These are phyloP conservation scores for Fukomys damarensis DNA, from an alignment of 2,113 vertebrate genomes.

Conservation along the genomic window DNA sequence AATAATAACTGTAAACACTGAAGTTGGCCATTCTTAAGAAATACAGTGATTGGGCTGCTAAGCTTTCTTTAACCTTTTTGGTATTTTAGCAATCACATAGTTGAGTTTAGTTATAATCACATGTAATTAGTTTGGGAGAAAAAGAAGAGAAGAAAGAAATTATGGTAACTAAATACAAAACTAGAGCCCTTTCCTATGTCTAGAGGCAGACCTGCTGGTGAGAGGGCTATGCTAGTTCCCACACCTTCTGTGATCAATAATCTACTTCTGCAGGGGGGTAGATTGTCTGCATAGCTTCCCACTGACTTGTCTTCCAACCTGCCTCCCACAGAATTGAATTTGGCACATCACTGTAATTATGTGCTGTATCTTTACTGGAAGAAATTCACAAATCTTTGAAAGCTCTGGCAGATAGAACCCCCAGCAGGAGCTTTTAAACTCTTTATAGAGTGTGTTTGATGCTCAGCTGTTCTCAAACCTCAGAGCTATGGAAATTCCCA, in stretches of 20 bases:
- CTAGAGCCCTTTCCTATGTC: neutral
- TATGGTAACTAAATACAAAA: neutral
- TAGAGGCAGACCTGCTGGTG: slow-evolving; percentile 27
- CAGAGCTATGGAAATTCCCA: slow-evolving; percentile 72
- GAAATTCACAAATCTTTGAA: slow-evolving; percentile 64
- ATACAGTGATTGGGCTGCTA: neutral
- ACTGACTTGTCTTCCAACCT: slow-evolving; percentile 52
- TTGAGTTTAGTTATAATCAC: slow-evolving; percentile 49
- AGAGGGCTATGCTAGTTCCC: slow-evolving; percentile 31
- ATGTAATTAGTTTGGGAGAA: neutral
- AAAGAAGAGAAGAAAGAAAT: neutral
- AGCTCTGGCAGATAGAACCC: slow-evolving; percentile 63
- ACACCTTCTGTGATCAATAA: slow-evolving; percentile 67
- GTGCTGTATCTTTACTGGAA: slow-evolving; percentile 56
- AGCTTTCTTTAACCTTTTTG: slow-evolving; percentile 19
- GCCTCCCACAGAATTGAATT: slow-evolving; percentile 70
- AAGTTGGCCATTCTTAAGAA: neutral
- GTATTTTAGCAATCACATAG: neutral
- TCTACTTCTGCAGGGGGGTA: slow-evolving; percentile 34
- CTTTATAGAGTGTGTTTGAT: slow-evolving; percentile 64
- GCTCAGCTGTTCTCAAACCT: slow-evolving; percentile 73
- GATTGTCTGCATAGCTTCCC: slow-evolving; percentile 61
- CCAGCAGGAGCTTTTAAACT: slow-evolving; percentile 71
- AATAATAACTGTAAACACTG: neutral
- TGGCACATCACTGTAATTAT: slow-evolving; percentile 65